Conservation (phyloP, 1,140 invertebrate species). For the Arctopsyche grandis region DNA sequence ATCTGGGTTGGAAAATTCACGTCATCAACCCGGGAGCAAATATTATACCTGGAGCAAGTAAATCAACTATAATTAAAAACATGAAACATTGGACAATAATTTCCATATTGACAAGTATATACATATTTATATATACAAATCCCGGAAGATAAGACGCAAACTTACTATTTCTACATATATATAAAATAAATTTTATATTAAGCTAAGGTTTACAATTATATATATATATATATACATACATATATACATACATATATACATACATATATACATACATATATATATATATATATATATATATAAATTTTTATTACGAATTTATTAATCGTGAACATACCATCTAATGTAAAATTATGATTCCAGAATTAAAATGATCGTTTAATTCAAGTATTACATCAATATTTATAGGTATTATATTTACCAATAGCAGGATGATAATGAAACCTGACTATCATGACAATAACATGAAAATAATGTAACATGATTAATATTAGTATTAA, state of each 20-base stretch:
- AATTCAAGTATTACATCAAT: not conserved
- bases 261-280: conserved; percentile 13
- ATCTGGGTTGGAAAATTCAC: conserved; percentile 93
- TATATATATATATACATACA: not conserved
- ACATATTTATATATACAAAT: conserved; percentile 27
- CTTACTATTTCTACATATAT: conserved; percentile 8
- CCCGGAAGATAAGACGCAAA: conserved; percentile 49
- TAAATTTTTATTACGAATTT: conserved; percentile 4
- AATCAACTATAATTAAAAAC: conserved; percentile 26
- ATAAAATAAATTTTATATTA: conserved; percentile 40
- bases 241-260: not conserved
- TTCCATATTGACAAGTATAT: not conserved
- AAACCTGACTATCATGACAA: too few species aligned
- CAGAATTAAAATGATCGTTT: not conserved
- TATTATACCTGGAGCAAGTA: conserved; percentile 6
- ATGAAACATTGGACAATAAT: conserved; percentile 23
- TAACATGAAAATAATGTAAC: too few species aligned
- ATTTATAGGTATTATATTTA: not conserved
- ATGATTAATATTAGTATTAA: too few species aligned
- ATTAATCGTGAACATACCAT: conserved; percentile 1
- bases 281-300: not conserved
- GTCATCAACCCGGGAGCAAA: conserved; percentile 77
- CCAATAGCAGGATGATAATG: too few species aligned
- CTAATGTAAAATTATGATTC: conserved; percentile 14
- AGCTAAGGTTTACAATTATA: conserved; percentile 34